Evolutionary conservation across 2,113 vertebrate genomes (phyloP).

Genomic region (Tylochromis polylepis): DNA sequence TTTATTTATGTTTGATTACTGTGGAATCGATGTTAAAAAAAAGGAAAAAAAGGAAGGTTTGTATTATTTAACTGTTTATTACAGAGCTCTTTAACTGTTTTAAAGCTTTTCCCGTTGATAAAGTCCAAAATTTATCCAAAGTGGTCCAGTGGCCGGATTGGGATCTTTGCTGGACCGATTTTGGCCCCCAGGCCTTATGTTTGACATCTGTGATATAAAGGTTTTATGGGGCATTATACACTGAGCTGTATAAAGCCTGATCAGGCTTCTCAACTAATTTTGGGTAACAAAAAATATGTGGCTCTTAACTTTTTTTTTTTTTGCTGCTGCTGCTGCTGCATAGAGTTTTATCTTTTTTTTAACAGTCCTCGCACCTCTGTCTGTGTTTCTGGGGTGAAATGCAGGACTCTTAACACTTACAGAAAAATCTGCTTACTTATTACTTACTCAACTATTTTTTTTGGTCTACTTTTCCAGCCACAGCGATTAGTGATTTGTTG

Average conservation of each 20-base stretch:
- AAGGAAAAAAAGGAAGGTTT: too few species aligned
- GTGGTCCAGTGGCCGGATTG: accelerated
- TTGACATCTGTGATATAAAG: accelerated
- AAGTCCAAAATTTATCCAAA: not conserved
- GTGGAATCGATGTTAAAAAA: too few species aligned
- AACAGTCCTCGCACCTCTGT: accelerated
- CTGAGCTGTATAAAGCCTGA: accelerated
- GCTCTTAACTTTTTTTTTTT: not conserved
- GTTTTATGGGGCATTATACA: not conserved
- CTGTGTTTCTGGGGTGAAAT: not conserved
- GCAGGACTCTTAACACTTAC: not conserved
- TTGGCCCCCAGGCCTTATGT: not conserved
- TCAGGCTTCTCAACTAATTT: not conserved
- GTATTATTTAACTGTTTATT: not conserved
- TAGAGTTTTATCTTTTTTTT: not conserved
- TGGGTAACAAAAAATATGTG: not conserved
- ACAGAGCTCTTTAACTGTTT: accelerated
- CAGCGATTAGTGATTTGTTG: not conserved
- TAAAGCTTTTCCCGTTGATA: not conserved
- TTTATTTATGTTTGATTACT: too few species aligned
- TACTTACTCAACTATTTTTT: not conserved
- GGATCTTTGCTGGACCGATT: not conserved
- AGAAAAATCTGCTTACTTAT: not conserved
- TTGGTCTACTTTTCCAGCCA: not conserved
- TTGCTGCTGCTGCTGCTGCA: not conserved